Conservation (phyloP, 2,797 vertebrate genomes). For the Macropodus opercularis region DNA sequence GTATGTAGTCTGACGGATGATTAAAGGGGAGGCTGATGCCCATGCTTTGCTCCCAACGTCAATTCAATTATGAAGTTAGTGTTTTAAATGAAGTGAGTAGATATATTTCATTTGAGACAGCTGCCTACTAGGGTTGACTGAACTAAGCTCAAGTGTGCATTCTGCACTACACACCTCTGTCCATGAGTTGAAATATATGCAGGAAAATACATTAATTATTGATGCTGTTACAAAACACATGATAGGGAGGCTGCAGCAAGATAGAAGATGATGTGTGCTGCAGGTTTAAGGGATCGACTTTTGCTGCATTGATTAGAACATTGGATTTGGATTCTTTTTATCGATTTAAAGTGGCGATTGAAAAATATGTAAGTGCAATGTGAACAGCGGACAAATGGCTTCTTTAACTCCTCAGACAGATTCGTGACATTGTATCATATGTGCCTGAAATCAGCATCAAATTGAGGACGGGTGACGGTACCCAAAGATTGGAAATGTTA, state of each 20-base stretch:
- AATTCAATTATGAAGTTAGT: constrained; percentile 43
- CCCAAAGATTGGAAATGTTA: constrained; percentile 16
- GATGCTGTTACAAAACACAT: constrained; percentile 63
- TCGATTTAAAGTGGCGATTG: constrained; percentile 1
- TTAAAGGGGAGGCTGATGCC: constrained; percentile 3
- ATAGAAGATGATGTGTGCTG: constrained; percentile 45
- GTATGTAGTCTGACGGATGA: constrained; percentile 2
- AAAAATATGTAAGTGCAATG: too few relatives aligned
- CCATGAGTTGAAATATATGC: constrained; percentile 62
- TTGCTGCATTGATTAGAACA: constrained; percentile 13
- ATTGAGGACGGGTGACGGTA: constrained; percentile 1
- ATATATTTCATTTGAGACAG: constrained; percentile 42
- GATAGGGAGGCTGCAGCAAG: constrained; percentile 55
- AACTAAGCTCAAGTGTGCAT: constrained; percentile 45
- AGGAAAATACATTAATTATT: constrained; percentile 63
- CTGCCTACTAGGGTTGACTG: constrained; percentile 38
- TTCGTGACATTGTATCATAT: constrained; percentile 11
- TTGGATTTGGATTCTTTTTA: constrained; percentile 8
- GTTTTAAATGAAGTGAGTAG: constrained; percentile 44
- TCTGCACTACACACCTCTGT: constrained; percentile 53
- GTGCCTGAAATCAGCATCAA: neutral
- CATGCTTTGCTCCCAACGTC: constrained; percentile 12
- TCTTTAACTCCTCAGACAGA: constrained; percentile 8
- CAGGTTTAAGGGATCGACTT: constrained; percentile 40
- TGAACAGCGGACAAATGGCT: neutral